Conservation (phyloP, 2,113 vertebrate genomes). For the Epinephelus fuscoguttatus region DNA sequence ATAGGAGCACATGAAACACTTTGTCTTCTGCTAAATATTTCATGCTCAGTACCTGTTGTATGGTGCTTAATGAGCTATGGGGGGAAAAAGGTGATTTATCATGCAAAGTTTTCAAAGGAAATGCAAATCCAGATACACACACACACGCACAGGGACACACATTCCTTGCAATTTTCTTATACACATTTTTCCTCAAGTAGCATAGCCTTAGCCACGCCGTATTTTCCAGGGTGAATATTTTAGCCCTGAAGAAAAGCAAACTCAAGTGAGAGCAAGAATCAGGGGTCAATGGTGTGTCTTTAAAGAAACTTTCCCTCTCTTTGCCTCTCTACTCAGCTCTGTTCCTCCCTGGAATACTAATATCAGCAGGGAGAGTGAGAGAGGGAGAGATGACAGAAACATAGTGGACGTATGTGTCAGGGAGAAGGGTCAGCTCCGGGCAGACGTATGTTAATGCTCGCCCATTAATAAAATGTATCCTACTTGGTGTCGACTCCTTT, state of each 20-base stretch:
- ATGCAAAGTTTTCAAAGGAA: constrained; percentile 85
- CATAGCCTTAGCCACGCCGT: constrained; percentile 84
- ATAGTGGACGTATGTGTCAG: constrained; percentile 92
- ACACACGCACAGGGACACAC: constrained; percentile 37
- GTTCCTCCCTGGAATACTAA: constrained; percentile 89
- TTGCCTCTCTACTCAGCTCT: constrained; percentile 79
- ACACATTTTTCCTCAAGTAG: constrained; percentile 66
- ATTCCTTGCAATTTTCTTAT: constrained; percentile 56
- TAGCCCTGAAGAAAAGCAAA: constrained; percentile 95
- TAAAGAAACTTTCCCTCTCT: constrained; percentile 90
- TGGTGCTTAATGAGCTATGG: constrained; percentile 78
- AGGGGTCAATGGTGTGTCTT: constrained; percentile 93
- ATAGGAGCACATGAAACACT: constrained; percentile 80
- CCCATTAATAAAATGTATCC: constrained; percentile 96
- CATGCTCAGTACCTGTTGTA: constrained; percentile 81
- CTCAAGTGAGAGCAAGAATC: constrained; percentile 90
- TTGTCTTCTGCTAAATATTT: constrained; percentile 84
- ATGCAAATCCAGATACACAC: constrained; percentile 77
- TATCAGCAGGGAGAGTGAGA: constrained; percentile 65
- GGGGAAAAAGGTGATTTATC: constrained; percentile 76
- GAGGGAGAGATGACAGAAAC: constrained; percentile 90
- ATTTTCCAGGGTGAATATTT: constrained; percentile 97
- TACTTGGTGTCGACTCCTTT: constrained; percentile 84
- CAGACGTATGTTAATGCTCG: constrained; percentile 92
- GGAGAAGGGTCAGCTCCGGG: constrained; percentile 92